Evolutionary conservation across 2,888 invertebrate genomes (phyloP).

Genomic region (Zonitis immaculata): DNA sequence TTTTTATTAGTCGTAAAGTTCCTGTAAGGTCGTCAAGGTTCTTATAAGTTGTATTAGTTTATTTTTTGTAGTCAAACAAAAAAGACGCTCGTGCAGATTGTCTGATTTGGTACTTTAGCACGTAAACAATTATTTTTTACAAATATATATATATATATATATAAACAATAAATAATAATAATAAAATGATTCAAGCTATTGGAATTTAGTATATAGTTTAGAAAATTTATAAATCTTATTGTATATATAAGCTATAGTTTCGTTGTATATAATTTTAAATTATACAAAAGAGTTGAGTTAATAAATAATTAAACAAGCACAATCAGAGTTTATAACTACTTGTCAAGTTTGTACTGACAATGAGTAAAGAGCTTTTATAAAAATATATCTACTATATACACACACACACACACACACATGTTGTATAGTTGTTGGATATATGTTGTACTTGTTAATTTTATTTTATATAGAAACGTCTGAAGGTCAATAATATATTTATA

Average conservation of each 20-base stretch:
- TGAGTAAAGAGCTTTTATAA: no score
- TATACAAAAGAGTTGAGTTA: background rate
- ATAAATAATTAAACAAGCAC: background rate
- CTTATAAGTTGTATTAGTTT: constrained; percentile 23
- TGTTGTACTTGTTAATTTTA: no score
- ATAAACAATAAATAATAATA: no score
- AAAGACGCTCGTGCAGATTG: constrained; percentile 36
- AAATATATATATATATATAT: no score
- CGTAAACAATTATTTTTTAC: constrained; percentile 46
- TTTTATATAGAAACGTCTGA: background rate
- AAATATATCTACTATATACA: no score
- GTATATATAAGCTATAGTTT: no score
- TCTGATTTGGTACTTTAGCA: constrained; percentile 35
- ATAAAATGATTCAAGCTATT: background rate
- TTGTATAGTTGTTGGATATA: no score
- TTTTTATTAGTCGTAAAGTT: constrained; percentile 49
- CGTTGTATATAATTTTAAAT: background rate
- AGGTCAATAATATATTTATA: no score
- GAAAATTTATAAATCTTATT: no score
- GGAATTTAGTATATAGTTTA: background rate
- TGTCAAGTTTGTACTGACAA: background rate
- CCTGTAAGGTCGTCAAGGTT: constrained; percentile 40
- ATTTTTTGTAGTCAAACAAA: background rate
- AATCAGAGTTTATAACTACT: background rate
- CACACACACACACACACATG: no score